A percentile compares a stretch with the other conserved stretches of the same genome.
phyloP scores from a whole-genome alignment of 2,797 vertebrate species.

The Darevskia mixta region DNA sequence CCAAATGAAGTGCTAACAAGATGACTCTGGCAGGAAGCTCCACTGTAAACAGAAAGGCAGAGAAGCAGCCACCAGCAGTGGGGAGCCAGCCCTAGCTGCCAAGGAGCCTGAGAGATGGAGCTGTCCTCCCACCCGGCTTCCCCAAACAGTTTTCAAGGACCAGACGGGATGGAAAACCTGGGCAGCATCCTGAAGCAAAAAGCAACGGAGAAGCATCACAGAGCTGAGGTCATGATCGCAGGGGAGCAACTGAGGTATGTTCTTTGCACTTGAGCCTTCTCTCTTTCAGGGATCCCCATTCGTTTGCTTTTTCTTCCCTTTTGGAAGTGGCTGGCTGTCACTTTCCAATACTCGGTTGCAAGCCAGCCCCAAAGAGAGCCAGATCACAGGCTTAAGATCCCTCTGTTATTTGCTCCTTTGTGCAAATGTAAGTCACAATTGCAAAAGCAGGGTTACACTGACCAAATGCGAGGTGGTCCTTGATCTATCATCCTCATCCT shows the following conservation, averaged over 20 bases:
- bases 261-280: not conserved
- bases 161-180: constrained; percentile 79
- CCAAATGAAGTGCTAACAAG: constrained; percentile 1
- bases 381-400: not conserved
- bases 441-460: not conserved
- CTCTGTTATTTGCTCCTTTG: too few species aligned
- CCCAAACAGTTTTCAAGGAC: fast-evolving
- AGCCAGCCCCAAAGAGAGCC: not conserved
- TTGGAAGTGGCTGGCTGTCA: too few species aligned
- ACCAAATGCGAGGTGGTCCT: not conserved
- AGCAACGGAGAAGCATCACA: constrained; percentile 81
- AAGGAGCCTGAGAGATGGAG: not conserved
- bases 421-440: too few species aligned
- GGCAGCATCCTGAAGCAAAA: constrained; percentile 78
- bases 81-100: not conserved
- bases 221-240: constrained; percentile 90
- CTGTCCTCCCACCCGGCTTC: not conserved
- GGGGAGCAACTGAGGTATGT: constrained; percentile 90
- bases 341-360: not conserved
- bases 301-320: not conserved
- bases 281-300: not conserved
- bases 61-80: too few species aligned
- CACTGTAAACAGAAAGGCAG: not conserved
- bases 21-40: constrained; percentile 11
- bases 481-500: too few species aligned